Base-by-base conservation (phyloP, 2,888 invertebrate genomes). In the Melanostoma mellinum region DNA sequence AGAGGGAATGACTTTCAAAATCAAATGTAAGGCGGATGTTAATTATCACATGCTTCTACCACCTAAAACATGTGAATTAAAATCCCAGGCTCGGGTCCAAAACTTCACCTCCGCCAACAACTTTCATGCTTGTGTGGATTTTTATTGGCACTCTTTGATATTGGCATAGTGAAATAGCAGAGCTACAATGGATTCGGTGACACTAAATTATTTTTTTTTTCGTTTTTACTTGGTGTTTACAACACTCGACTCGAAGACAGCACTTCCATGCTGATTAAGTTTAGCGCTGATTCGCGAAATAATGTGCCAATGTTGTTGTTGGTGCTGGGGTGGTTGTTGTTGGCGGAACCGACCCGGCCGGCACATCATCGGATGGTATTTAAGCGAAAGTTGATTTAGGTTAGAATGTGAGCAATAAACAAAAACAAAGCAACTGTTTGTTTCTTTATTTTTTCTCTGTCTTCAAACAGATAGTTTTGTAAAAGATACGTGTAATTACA, bases 341-440 rank as follows among this genome's bases (percentile, higher is more conserved):
- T 46, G 42, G 44, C 8, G 30, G 35, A 46, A n/a, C 42, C 36
- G n/a, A 32, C 20, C 60, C 63, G 48, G 48, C 48, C 38, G 63
- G 38, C 48, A 44, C 33, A 35, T 40, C 3, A 20, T 4, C 5
- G 33, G 38, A 46, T 44, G 63, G 35, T 30, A 10, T 71, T 58
- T 46, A 56, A 71, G 79, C 84, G 84, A 84, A 84, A 84, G 84
- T 84, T 84, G 79, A 84, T 71, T 84, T 84, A 79, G 79, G 79
- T 56, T 79, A 84, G 84, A 84, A 84, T 84, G 84, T 74, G 74
- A 79, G 71, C 78, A 74, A 77, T 81, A 73, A 82, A 82, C 61
- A 52, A 56, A 61, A 60, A 36, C 32, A 9, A 40, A 52, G 32
- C 30, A 58, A 71, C 33, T 48, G 6, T 3, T n/a, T n/a, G 30